phyloP scores from a whole-genome alignment of 23 tunicate species.

The Trididemnum nubilum region DNA sequence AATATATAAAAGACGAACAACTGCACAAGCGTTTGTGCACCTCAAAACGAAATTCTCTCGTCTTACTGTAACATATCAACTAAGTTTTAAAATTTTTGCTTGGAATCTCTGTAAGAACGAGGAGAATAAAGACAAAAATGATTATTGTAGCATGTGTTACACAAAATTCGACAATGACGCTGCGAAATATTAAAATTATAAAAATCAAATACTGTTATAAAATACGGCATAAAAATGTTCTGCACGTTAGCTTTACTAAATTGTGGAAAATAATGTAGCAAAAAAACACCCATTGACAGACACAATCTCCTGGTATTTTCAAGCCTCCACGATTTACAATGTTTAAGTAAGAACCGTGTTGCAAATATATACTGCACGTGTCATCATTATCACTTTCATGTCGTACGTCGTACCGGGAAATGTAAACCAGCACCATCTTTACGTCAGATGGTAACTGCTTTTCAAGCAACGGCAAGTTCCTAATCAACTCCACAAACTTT shows the following conservation, averaged over 20 bases:
- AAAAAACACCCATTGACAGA: constrained; percentile 8
- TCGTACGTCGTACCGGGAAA: constrained; percentile 4
- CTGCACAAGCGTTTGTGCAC: no score
- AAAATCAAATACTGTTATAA: constrained; percentile 6
- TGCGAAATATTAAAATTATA: neutral
- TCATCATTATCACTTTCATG: neutral
- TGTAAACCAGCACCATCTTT: constrained; percentile 3
- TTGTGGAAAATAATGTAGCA: constrained; percentile 10
- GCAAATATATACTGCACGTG: neutral
- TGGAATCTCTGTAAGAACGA: neutral
- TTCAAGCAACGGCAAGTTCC: neutral
- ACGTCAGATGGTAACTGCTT: neutral
- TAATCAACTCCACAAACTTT: constrained; percentile 1
- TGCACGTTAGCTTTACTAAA: neutral
- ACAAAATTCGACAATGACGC: neutral
- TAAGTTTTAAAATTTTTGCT: constrained; percentile 20
- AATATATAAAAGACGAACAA: no score
- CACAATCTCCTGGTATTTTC: constrained; percentile 8
- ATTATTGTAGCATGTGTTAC: constrained; percentile 11
- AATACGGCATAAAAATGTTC: neutral
- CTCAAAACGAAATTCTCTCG: no score
- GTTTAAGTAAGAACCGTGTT: constrained; percentile 7
- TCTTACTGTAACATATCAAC: no score
- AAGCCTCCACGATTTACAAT: constrained; percentile 10
- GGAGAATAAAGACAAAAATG: neutral